Conservation (phyloP, 2,113 vertebrate species). For the Danio rerio region GRCz12tu NC_133198.1:21787501-21788000, state of each 20-base stretch:
- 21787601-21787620: slow-evolving; percentile 4
- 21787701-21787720: slow-evolving; percentile 52
- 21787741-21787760: slow-evolving; percentile 47
- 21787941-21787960: neutral
- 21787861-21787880: slow-evolving; percentile 3
- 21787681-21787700: neutral
- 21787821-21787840: slow-evolving; percentile 44
- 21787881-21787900: slow-evolving; percentile 28
- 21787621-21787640: neutral
- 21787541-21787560: slow-evolving; percentile 61
- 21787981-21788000: neutral
- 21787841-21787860: slow-evolving; percentile 68
- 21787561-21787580: slow-evolving; percentile 38
- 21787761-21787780: slow-evolving; percentile 40
- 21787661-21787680: neutral
- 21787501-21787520: slow-evolving; percentile 42
- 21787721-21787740: slow-evolving; percentile 26
- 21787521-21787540: slow-evolving; percentile 45
- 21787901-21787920: neutral
- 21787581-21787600: slow-evolving; percentile 1
- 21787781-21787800: slow-evolving; percentile 48
- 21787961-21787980: slow-evolving; percentile 1
- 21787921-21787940: slow-evolving; percentile 17
- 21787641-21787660: slow-evolving; percentile 1
- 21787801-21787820: slow-evolving; percentile 26